Evolutionary conservation across 2,113 vertebrate species (phyloP), one percentile per base, ranked within the genome.

Genomic region (Larimichthys crocea): DNA sequence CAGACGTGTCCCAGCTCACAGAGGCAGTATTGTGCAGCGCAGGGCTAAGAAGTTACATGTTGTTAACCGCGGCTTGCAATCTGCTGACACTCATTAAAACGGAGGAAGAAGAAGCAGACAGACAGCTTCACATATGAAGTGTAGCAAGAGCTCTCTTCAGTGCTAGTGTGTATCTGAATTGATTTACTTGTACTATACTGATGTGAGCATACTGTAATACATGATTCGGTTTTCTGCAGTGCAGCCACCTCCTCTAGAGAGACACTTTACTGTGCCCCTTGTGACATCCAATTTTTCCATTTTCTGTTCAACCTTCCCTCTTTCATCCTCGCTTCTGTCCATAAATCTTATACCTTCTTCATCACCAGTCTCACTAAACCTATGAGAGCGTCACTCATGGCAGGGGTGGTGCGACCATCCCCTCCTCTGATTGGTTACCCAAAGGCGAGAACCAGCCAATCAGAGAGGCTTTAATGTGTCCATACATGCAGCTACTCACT

Each of bases 21-120:
- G 74, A 88, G 78, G 52, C 67, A 15, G 67, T 5, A 70, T 75
- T 92, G 92, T 90, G 75, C 71, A 55, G 29, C 44, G 70, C 24
- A 9, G 26, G 42, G 49, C 2, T n/a, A 49, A 62, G 55, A 26
- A 65, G 57, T 55, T 44, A 26, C 68, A 74, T 15, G 42, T 35
- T 71, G 75, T 60, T 31, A 79, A 70, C 81, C 19, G 73, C 79
- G 72, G 50, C 35, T 40, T n/a, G n/a, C 60, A 68, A 69, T 83
- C 80, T 86, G 87, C 46, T 83, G 74, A 82, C 57, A 57, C 75
- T 79, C 57, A 64, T 69, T 86, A n/a, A 86, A 69, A 72, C 16
- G 55, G 48, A 60, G 56, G 52, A n/a, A 8, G 53, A 63, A 26
- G 74, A 72, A 9, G 26, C 12, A 65, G 50, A 55, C 53, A 62